Evolutionary conservation across 2,888 invertebrate species (phyloP), one percentile per base, ranked within the genome.

Genomic region (Dynastes tityus): DNA sequence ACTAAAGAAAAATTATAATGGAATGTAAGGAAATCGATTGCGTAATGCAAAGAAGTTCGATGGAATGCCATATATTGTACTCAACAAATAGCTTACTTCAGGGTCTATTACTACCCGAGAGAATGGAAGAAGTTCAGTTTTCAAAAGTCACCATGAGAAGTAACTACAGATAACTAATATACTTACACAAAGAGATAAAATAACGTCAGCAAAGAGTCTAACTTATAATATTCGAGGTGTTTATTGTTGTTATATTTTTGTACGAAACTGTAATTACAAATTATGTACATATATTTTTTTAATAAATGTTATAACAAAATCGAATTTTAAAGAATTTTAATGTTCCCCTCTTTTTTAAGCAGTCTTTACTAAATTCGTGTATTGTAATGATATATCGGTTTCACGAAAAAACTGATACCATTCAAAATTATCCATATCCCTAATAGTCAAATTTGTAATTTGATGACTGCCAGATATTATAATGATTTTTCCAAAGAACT

Each of bases 181-280:
- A 45, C 45, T 45, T 45, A 45, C 11, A 16, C 53, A 53, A 16
- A 53, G 5, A 53, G n/a, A 32, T 53, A 53, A 16, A 53, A 16
- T 53, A 45, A 45, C 45, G 45, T 45, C 45, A 45, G 45, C 45
- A 45, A 53, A 53, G 16, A 70, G 27, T 22, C 9, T 70, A 68
- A 68, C 70, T 70, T 29, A 53, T 27, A 70, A 53, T 70, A 51
- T 77, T 68, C n/a, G 77, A 58, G 68, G 76, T 79, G 76, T 79
- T 79, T 79, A 79, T 79, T 79, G 76, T 79, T 79, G 79, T 79
- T 79, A 75, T 70, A 58, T 79, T 63, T 79, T 77, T 77, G 29
- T 77, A 45, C 45, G 40, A 68, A 67, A 32, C 55, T 61, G 70
- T 70, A 77, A 70, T 70, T 77, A 53, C 49, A 76, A 79, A 63